Evolutionary conservation across 2,113 vertebrate species (phyloP).

Genomic region (Tachycineta bicolor): DNA sequence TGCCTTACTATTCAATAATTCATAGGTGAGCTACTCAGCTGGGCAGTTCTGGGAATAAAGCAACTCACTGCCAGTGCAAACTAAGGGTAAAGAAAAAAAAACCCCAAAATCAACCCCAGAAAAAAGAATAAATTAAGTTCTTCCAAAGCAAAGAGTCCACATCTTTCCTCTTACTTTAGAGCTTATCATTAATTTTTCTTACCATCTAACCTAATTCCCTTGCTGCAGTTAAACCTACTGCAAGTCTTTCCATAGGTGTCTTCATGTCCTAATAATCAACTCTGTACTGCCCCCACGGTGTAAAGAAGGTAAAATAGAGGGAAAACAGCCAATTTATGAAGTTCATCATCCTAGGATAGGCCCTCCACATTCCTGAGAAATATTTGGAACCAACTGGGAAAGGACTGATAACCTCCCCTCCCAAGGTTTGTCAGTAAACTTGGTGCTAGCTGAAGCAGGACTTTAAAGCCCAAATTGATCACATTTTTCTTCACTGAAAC

Average conservation of each 20-base stretch:
- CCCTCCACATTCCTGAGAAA: background rate
- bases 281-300: background rate
- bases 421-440: background rate
- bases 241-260: background rate
- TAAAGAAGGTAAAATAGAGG: background rate
- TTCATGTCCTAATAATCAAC: background rate
- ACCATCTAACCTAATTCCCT: background rate
- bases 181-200: background rate
- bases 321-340: background rate
- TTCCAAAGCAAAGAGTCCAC: background rate
- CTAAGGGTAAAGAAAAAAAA: background rate
- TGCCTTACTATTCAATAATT: conserved; percentile 52
- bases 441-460: background rate
- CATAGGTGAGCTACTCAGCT: conserved; percentile 28
- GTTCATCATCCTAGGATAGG: background rate
- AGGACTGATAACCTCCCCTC: background rate
- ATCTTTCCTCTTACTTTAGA: background rate
- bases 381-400: background rate
- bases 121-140: background rate
- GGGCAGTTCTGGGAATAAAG: conserved; percentile 45
- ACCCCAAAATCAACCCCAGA: background rate
- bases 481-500: background rate
- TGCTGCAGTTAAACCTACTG: background rate
- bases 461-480: background rate
- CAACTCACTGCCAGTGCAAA: background rate